phyloP scores from a whole-genome alignment of 2,113 vertebrate genomes.

The Gobius niger region DNA sequence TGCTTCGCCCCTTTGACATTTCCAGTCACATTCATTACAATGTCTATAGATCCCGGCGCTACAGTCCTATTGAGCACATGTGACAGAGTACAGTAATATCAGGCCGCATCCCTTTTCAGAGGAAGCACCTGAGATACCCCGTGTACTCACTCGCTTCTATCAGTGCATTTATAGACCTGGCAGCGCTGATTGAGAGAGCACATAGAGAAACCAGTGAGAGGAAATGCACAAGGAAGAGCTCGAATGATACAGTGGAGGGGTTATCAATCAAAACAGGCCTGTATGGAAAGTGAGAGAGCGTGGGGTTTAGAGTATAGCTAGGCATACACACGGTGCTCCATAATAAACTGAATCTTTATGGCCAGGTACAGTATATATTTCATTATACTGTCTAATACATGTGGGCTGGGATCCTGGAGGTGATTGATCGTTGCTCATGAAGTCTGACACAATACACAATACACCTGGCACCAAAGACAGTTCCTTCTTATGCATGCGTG shows the following conservation, averaged over 20 bases:
- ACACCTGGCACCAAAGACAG: conserved; percentile 10
- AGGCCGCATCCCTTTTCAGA: conserved; percentile 11
- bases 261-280: conserved; percentile 56
- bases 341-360: conserved; percentile 40
- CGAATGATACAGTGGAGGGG: conserved; percentile 42
- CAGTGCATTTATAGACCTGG: conserved; percentile 65
- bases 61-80: conserved; percentile 16
- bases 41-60: conserved; percentile 14
- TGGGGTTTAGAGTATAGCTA: conserved; percentile 43
- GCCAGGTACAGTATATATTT: conserved; percentile 37
- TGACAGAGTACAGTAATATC: conserved; percentile 9
- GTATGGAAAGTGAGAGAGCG: conserved; percentile 16
- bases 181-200: conserved; percentile 60
- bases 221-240: conserved; percentile 38
- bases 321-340: conserved; percentile 33
- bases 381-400: conserved; percentile 42
- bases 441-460: conserved; percentile 11
- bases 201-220: conserved; percentile 45
- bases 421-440: conserved; percentile 52
- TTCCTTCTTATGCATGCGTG: conserved; percentile 19
- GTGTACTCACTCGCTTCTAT: conserved; percentile 53
- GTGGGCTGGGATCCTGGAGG: conserved; percentile 37
- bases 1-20: conserved; percentile 26
- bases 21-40: conserved; percentile 7
- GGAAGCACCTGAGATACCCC: conserved; percentile 12